Evolutionary conservation across 2,888 invertebrate species (phyloP), one percentile per base, ranked within the genome.

Genomic region (Drosophila histrio): DNA sequence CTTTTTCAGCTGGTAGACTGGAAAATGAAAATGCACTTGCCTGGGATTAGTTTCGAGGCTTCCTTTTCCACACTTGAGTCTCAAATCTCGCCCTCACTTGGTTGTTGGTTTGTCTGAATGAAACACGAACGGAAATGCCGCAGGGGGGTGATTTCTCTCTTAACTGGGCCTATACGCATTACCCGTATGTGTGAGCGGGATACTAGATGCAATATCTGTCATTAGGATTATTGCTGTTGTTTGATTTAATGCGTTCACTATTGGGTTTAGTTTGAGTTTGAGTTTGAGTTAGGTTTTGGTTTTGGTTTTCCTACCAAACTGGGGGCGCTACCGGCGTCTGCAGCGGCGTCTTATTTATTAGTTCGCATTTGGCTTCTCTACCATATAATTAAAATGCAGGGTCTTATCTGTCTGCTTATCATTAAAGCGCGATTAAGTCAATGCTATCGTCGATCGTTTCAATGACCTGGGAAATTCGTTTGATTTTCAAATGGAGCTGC

Each of bases 21-120:
- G 69, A 76, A 83, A 87, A 79, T 73, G 73, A 77, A 79, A 81
- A 83, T 84, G 66, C 87, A 84, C 70, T 87, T 72, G 84, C 59
- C 54, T 65, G 65, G 67, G 72, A 67, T 79, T 78, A 67, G 57
- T 78, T 74, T 73, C 57, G 58, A 76, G 64, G 44, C 44, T 74
- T 58, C 28, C 7, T 26, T 26, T 19, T 44, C 26, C 26, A 53
- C 39, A 43, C 50, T 43, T 39, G 34, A 39, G 60, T 64, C 53
- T 53, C 52, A 21, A 49, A 59, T 52, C 41, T 65, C 54, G 52
- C 77, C 72, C 61, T 77, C 47, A 28, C 21, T 50, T 21, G 47
- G 46, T 41, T 46, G 34, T 34, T 52, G 13, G 9, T 66, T 24
- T 62, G 32, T 61, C 54, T 64, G 64, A 66, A 65, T 80, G 78